phyloP scores from a whole-genome alignment of 2,888 invertebrate species.

The Exocentrus adspersus region DNA sequence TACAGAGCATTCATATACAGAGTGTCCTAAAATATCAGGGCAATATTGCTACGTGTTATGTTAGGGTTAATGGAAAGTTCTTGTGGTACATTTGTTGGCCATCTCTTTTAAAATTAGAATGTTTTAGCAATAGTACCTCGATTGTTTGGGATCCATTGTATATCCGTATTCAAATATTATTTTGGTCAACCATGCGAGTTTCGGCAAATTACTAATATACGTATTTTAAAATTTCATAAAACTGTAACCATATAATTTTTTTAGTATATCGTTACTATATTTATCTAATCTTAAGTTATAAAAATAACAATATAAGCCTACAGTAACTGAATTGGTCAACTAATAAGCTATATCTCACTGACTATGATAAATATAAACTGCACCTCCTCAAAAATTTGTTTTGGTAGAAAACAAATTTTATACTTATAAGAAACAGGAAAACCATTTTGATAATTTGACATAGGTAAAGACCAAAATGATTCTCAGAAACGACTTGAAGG shows the following conservation, averaged over 20 bases:
- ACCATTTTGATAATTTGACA: background rate
- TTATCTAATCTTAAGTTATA: constrained; percentile 5
- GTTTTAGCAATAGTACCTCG: too few relatives aligned
- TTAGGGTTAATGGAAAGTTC: too few relatives aligned
- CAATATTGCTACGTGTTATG: too few relatives aligned
- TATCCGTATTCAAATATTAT: too few relatives aligned
- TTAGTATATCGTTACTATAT: constrained; percentile 6
- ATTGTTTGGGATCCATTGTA: too few relatives aligned
- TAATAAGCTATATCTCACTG: constrained; percentile 3
- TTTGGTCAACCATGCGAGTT: constrained; percentile 5
- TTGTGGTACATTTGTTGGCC: too few relatives aligned
- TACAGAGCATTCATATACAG: too few relatives aligned
- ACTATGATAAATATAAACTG: background rate
- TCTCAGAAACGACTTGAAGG: background rate
- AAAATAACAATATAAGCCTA: constrained; percentile 7
- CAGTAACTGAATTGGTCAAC: background rate
- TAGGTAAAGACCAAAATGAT: constrained; percentile 9
- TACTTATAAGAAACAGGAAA: background rate
- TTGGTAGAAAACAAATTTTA: background rate
- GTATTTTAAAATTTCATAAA: background rate
- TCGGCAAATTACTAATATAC: background rate
- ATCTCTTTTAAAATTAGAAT: too few relatives aligned
- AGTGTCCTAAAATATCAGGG: too few relatives aligned
- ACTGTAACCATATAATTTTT: constrained; percentile 2
- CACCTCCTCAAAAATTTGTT: background rate